Evolutionary conservation across 2,113 vertebrate genomes (phyloP), one percentile per base, ranked within the genome.

Genomic region (Cyanistes caeruleus): DNA sequence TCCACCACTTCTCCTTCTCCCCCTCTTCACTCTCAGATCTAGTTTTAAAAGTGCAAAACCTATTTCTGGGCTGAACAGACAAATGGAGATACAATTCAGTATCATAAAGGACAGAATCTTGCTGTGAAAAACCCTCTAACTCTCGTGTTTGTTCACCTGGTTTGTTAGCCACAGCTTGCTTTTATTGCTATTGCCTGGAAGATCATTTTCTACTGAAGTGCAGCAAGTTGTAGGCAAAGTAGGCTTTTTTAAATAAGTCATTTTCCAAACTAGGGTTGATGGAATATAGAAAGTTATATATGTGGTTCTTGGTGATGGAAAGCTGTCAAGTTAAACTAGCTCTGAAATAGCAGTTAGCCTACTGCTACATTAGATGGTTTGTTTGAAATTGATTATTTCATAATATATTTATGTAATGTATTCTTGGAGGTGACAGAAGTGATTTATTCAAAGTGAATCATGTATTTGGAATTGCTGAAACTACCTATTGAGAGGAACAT

Each of bases 301-400:
- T 77, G 63, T 28, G 10, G 59, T 80, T 94, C 72, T 70, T 62
- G 41, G 18, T 90, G 92, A 92, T 88, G 93, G 92, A 95, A 93
- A 60, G 89, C 83, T 97, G 93, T 95, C 94, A 92, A 93, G 56
- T 88, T 86, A 80, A 83, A 81, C 76, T 84, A 74, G 30, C 68
- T 96, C 93, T 84, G 87, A 93, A 95, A 86, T 67, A 92, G 89
- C 76, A 90, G 90, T 84, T 95, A 91, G 30, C 76, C 60, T 90
- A 28, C 88, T 95, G 76, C 64, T 88, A 80, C 33, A 10, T 55
- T 90, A 92, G 72, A 63, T 86, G 79, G 83, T 92, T 95, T 95
- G 79, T 95, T 95, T 95, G 86, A 77, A 96, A 92, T 90, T 81
- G 79, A 95, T 95, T 95, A 95, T 95, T 96, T 96, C 48, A 81